Conservation (phyloP, 1,140 invertebrate species). For the Bombus consobrinus region DNA sequence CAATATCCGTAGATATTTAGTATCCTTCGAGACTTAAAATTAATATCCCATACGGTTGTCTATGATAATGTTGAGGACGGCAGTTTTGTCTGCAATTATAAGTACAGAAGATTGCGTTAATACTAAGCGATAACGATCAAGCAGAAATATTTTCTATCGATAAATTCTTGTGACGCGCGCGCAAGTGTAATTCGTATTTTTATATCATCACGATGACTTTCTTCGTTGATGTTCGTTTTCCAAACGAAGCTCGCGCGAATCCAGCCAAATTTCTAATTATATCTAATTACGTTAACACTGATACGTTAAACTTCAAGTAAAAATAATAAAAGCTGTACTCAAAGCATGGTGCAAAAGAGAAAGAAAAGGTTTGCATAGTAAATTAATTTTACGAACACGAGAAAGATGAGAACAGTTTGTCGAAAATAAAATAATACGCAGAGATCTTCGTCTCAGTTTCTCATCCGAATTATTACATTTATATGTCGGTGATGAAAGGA, state of each 20-base stretch:
- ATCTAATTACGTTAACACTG: neutral
- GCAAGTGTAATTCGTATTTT: neutral
- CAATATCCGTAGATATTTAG: constrained; percentile 7
- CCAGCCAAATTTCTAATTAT: neutral
- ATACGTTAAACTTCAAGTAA: neutral
- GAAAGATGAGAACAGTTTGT: neutral
- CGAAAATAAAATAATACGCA: neutral
- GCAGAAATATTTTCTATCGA: constrained; percentile 4
- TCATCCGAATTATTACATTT: neutral
- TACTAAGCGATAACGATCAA: constrained; percentile 36
- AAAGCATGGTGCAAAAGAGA: constrained; percentile 72
- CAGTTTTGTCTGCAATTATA: constrained; percentile 77
- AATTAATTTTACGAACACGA: neutral
- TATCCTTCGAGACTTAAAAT: constrained; percentile 56
- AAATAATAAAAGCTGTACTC: neutral
- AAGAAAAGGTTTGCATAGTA: constrained; percentile 39
- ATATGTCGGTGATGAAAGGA: too few relatives aligned
- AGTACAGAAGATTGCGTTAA: constrained; percentile 68
- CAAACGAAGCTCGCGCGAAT: neutral
- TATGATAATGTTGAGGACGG: constrained; percentile 78
- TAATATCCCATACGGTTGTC: constrained; percentile 78
- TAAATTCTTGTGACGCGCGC: neutral
- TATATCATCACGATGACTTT: neutral
- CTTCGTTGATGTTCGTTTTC: neutral
- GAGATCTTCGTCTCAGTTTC: neutral